Evolutionary conservation across 1,140 invertebrate genomes (phyloP).

Genomic region (Anagrus nilaparvatae): DNA sequence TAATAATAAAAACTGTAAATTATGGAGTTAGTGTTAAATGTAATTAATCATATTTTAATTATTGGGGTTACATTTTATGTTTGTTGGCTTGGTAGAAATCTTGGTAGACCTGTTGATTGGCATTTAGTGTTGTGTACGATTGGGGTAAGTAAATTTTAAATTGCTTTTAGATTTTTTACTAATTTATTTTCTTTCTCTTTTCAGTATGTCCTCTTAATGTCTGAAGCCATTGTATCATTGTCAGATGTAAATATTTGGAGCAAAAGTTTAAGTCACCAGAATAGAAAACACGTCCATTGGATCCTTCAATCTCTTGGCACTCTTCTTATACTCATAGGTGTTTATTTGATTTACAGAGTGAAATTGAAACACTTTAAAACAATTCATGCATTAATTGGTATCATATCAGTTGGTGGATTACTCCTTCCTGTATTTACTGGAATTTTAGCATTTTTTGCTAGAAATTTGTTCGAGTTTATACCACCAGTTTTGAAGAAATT

Average conservation of each 20-base stretch:
- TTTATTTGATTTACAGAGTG: conserved; percentile 18
- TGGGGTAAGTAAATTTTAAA: neutral
- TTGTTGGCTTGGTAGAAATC: neutral
- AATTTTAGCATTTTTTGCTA: conserved; percentile 23
- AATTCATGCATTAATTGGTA: conserved; percentile 23
- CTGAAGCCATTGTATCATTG: conserved; percentile 26
- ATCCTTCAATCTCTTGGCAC: conserved; percentile 26
- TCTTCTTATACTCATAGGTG: conserved; percentile 22
- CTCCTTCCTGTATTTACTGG: conserved; percentile 20
- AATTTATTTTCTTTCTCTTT: conserved; percentile 14
- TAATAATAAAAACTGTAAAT: too few relatives aligned
- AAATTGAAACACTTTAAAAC: conserved; percentile 22
- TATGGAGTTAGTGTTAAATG: too few relatives aligned
- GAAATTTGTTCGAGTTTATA: conserved; percentile 20
- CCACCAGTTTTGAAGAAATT: conserved; percentile 27
- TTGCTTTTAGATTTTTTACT: neutral
- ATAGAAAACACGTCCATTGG: conserved; percentile 30
- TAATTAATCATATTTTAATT: too few relatives aligned
- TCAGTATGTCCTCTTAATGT: conserved; percentile 35
- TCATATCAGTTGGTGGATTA: conserved; percentile 23
- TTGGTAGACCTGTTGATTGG: neutral
- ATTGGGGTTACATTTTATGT: too few relatives aligned
- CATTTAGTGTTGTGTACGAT: neutral
- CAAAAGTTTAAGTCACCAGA: conserved; percentile 17
- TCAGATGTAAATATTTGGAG: conserved; percentile 25